Conservation (phyloP, 23 tunicate genomes). For the Clavelina lepadiformis region DNA sequence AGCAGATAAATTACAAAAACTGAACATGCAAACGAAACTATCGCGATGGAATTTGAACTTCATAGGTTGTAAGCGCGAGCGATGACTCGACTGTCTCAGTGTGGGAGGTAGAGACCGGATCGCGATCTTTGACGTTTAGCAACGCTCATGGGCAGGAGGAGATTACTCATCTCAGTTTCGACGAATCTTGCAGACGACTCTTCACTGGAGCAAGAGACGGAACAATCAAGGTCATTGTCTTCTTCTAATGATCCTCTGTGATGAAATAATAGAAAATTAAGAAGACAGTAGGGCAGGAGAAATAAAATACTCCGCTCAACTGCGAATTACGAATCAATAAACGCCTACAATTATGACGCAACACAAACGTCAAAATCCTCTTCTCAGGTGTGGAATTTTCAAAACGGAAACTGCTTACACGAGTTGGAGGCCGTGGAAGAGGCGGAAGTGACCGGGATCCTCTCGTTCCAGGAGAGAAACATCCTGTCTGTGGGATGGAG, state of each 20-base stretch:
- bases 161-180: constrained; percentile 72
- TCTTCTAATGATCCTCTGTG: not conserved
- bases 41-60: too few species aligned
- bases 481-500: constrained; percentile 90
- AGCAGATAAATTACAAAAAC: too few species aligned
- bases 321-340: too few species aligned
- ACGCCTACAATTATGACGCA: too few species aligned
- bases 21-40: too few species aligned
- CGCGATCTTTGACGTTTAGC: constrained; percentile 57
- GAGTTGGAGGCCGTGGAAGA: constrained; percentile 70
- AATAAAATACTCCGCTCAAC: too few species aligned
- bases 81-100: constrained; percentile 84
- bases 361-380: too few species aligned
- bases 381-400: constrained; percentile 87
- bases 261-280: too few species aligned
- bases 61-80: constrained; percentile 75
- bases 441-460: constrained; percentile 81
- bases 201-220: constrained; percentile 96
- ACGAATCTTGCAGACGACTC: constrained; percentile 56
- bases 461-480: constrained; percentile 81
- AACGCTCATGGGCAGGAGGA: constrained; percentile 83
- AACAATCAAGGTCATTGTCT: constrained; percentile 60
- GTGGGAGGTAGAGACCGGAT: constrained; percentile 91
- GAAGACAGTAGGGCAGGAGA: too few species aligned
- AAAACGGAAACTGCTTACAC: constrained; percentile 89